Evolutionary conservation across 2,797 vertebrate species (phyloP).

Genomic region (Hybognathus amarus): DNA sequence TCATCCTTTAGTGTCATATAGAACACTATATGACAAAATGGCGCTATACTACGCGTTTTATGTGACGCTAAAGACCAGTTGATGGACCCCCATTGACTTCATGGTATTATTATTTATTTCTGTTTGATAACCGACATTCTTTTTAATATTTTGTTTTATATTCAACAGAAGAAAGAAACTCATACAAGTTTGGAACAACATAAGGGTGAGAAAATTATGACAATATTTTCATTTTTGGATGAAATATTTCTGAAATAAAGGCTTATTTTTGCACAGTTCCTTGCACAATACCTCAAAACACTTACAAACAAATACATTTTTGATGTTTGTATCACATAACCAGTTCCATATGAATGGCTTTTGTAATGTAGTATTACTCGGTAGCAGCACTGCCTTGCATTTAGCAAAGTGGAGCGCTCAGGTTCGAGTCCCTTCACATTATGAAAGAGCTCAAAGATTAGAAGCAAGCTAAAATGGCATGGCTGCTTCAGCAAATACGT

Average conservation of each 20-base stretch:
- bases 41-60: too few species aligned
- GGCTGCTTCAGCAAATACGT: background rate
- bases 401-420: background rate
- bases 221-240: too few species aligned
- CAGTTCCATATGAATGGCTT: background rate
- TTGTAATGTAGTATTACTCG: background rate
- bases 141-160: too few species aligned
- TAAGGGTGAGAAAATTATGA: too few species aligned
- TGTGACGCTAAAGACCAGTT: too few species aligned
- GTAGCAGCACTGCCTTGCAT: background rate
- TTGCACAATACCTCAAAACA: background rate
- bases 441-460: background rate
- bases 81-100: too few species aligned
- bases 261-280: background rate
- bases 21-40: too few species aligned
- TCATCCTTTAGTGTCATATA: too few species aligned
- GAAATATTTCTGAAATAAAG: background rate
- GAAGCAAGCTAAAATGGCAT: background rate
- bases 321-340: background rate
- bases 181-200: too few species aligned
- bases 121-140: too few species aligned
- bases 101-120: too few species aligned
- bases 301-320: background rate
- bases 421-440: background rate
- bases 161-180: too few species aligned